These are phyloP conservation scores for Cosmopolites sordidus DNA, from an alignment of 2,888 invertebrate genomes.

Conservation along the genomic window DNA sequence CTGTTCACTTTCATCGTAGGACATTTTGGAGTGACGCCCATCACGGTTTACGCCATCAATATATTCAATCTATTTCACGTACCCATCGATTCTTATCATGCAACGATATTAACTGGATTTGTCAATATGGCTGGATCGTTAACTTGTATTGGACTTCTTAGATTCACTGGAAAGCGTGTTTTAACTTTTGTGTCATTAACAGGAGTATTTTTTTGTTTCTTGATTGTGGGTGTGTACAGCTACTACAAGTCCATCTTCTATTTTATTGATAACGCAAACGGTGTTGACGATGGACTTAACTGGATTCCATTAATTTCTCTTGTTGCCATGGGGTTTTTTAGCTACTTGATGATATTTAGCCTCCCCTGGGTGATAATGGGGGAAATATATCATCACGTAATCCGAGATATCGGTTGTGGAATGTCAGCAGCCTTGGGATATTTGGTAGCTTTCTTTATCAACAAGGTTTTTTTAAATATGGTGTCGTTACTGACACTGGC, in stretches of 20 bases:
- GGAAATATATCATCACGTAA: constrained; percentile 67
- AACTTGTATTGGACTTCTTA: constrained; percentile 63
- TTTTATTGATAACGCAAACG: not conserved
- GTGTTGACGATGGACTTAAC: constrained; percentile 13
- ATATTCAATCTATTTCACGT: constrained; percentile 68
- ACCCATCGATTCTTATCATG: constrained; percentile 71
- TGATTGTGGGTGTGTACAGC: constrained; percentile 57
- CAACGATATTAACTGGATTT: constrained; percentile 67
- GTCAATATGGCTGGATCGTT: constrained; percentile 65
- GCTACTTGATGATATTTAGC: constrained; percentile 65
- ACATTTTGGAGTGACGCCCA: constrained; percentile 69
- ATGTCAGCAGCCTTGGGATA: constrained; percentile 69
- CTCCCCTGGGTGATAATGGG: constrained; percentile 78
- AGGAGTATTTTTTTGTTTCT: constrained; percentile 62
- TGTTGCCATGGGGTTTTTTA: constrained; percentile 63
- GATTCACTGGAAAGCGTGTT: constrained; percentile 68
- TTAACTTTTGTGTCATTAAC: constrained; percentile 63
- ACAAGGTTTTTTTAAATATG: constrained; percentile 69
- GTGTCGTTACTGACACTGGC: constrained; percentile 58
- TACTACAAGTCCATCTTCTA: constrained; percentile 35
- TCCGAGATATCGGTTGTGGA: constrained; percentile 68
- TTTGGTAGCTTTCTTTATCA: constrained; percentile 68
- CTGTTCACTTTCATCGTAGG: constrained; percentile 66
- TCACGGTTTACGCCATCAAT: constrained; percentile 69
- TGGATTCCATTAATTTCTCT: constrained; percentile 69